Base-by-base conservation (phyloP, 2,888 invertebrate species). In the Sinelater perroti region DNA sequence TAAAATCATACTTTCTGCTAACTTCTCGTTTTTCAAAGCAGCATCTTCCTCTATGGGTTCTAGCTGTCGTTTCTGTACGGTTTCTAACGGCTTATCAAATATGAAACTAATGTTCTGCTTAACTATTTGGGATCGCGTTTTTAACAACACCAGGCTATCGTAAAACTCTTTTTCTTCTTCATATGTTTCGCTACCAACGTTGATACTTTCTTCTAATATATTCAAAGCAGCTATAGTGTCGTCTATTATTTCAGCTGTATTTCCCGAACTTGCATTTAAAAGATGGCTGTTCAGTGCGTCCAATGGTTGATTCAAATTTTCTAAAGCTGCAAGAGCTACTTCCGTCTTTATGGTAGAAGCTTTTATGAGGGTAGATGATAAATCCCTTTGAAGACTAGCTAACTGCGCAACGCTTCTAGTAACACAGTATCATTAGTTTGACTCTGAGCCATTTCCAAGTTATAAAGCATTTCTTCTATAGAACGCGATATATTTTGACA, bases 241-340 rank as follows among this genome's bases (percentile, higher is more conserved):
- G 50, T 75, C 75, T 17, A 78, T 57, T 28, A 73, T 61, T 33
- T 72, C 72, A 13, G 56, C 58, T 7, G 69, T 66, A 8, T 66
- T 63, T 6, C 68, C 61, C 1, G 67, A 59, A 2, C 67, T 66
- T n/a, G 75, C 63, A 38, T 75, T 73, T 38, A 72, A 67, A 3
- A 78, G 61, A 55, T 74, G 70, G 60, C 69, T 75, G 57, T 77
- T 77, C 10, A 78, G 56, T 33, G 74, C 67, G 64, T 83, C 82
- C 5, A 84, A 72, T 0, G 84, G 83, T 31, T 80, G 79, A 21
- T 81, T 78, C 1, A 84, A 67, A 63, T 78, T 80, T 59, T 83
- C 82, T 8, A 83, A 68, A 4, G 82, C 75, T 3, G 77, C 76
- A 3, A 83, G 65, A 16, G 72, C 69, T 2, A 69, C 55, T 65